Evolutionary conservation across 2,113 vertebrate genomes (phyloP), one percentile per base, ranked within the genome.

Genomic region (Glareola pratincola): DNA sequence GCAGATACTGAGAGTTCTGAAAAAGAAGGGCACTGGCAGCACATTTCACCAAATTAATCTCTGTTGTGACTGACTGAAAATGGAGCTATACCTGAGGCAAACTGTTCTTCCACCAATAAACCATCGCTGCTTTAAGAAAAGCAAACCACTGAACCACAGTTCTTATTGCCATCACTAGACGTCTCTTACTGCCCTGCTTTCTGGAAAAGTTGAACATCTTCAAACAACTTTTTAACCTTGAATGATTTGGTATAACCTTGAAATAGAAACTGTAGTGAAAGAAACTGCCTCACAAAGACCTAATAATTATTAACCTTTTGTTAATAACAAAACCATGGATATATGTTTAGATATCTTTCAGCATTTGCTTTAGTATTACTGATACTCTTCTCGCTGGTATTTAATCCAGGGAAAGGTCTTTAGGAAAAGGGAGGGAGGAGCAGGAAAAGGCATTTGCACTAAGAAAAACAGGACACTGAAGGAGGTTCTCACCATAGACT

Each of bases 131-230:
- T 81, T 50, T n/a, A 78, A 89, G 80, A 51, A 81, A 78, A 91
- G 51, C 60, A 92, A 85, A 59, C 21, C 36, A 73, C 39, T 13
- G 47, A 96, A 77, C 18, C 87, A 96, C 91, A 96, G 45, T 87
- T 95, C 95, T 95, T 62, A 36, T 1, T 94, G 85, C 59, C 26
- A 93, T 89, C 94, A 92, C 96, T 97, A 96, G 87, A 56, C 85
- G 95, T 94, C 91, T 91, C 87, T 91, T 96, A 96, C 37, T 93
- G 87, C 71, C 54, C 94, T 93, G 57, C 54, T 89, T 94, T 93
- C 89, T 71, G 63, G 56, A 34, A 43, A 47, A 88, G 85, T 22
- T 66, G 17, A 90, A 0, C 21, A 79, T 43, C 87, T 84, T 89
- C 75, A 88, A 93, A 88, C 51, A 84, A 67, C 36, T 34, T 48